Evolutionary conservation across 2,113 vertebrate genomes (phyloP).

Genomic region (Tragelaphus buxtoni): DNA sequence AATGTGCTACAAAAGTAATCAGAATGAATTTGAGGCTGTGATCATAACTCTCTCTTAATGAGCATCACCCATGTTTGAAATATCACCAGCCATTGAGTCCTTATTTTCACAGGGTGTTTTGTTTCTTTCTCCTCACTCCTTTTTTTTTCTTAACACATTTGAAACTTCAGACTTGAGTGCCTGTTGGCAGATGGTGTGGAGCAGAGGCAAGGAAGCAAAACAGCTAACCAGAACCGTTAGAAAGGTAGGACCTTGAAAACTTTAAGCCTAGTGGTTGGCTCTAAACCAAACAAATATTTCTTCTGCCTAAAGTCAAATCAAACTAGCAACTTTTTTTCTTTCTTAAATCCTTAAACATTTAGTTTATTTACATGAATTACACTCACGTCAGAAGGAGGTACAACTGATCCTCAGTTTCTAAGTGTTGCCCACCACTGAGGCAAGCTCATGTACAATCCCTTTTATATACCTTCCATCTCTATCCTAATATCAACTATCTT

Average conservation of each 20-base stretch:
- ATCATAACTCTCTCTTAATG: neutral
- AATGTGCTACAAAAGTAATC: neutral
- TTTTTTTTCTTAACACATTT: neutral
- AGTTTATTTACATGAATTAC: neutral
- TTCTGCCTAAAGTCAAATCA: neutral
- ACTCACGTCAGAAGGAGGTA: neutral
- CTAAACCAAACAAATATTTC: conserved; percentile 12
- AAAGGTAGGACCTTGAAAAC: neutral
- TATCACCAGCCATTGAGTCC: neutral
- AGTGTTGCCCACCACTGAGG: neutral
- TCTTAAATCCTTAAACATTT: neutral
- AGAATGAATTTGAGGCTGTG: neutral
- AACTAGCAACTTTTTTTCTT: neutral
- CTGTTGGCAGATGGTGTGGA: neutral
- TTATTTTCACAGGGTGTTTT: neutral
- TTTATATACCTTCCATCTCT: neutral
- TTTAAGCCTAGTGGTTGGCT: neutral
- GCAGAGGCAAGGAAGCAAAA: neutral
- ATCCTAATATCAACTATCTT: neutral
- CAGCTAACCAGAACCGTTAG: neutral
- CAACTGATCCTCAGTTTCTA: no score
- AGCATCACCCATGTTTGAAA: neutral
- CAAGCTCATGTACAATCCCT: neutral
- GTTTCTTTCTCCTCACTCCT: neutral
- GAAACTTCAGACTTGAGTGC: conserved; percentile 28